These are phyloP conservation scores for Eugnorisma glareosa DNA, from an alignment of 2,888 invertebrate species.

Conservation along the genomic window DNA sequence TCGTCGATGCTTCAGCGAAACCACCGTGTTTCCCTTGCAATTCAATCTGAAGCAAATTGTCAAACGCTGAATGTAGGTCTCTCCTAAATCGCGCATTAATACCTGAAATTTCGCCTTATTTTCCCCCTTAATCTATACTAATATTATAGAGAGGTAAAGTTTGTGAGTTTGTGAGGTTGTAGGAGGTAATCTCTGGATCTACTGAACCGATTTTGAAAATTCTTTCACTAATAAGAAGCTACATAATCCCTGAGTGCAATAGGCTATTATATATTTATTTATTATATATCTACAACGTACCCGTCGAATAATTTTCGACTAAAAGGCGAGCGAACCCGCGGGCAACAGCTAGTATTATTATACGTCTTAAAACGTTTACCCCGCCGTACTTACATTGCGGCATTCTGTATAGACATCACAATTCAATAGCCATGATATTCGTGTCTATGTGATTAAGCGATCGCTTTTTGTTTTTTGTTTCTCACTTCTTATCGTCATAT, in stretches of 20 bases:
- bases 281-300: too few species aligned
- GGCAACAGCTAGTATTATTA: too few species aligned
- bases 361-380: background rate
- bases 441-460: conserved; percentile 29
- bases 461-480: conserved; percentile 54
- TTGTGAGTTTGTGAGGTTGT: too few species aligned
- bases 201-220: too few species aligned
- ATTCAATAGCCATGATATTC: conserved; percentile 14
- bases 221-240: too few species aligned
- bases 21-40: background rate
- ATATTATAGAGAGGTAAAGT: too few species aligned
- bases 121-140: too few species aligned
- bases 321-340: too few species aligned
- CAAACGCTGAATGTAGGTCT: background rate
- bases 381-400: background rate
- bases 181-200: too few species aligned
- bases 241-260: too few species aligned
- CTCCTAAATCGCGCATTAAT: background rate
- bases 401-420: background rate
- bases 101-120: background rate
- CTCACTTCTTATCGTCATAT: conserved; percentile 26
- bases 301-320: too few species aligned
- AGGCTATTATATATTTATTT: too few species aligned
- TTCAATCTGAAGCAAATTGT: background rate
- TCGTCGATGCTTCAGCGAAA: background rate